Base-by-base conservation (phyloP, 2,888 invertebrate genomes). In the Erynnis tages region DNA sequence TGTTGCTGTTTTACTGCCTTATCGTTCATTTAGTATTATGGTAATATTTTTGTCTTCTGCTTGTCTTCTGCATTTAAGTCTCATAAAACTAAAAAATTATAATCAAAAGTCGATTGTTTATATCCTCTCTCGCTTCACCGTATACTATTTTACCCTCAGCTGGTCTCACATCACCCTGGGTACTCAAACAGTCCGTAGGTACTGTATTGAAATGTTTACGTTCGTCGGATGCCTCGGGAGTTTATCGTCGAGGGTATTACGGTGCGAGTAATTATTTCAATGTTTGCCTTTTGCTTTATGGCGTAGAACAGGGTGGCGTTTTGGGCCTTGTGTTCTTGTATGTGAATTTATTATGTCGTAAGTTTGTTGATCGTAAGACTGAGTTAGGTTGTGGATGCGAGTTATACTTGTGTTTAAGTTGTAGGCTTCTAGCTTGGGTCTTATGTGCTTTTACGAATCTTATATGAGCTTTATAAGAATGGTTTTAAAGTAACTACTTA, bases 241-340 rank as follows among this genome's bases (percentile, higher is more conserved):
- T 49, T 49, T 49, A 49, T 49, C 16, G 41, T 17, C 34, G 11
- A 16, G 14, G 32, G 41, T 16, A 41, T 40, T 43, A 34, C 38
- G 16, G 29, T 43, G 27, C 32, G 29, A 52, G 54, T 56, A 56
- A 56, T 56, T 56, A 56, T 50, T 49, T 50, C 44, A 44, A 21
- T 37, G 44, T 56, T 56, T 54, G 53, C 29, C 23, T 45, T 50
- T 46, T 11, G 23, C 54, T 37, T 49, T 46, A 49, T 49, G 38
- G 29, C 21, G 29, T 48, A 11, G 41, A 41, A 27, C 16, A 25
- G 23, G n/a, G 34, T 41, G 11, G 6, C 2, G 16, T 34, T 49
- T 41, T 41, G 21, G 34, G 34, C n/a, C 23, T n/a, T 13, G 19
- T 47, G 8, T 11, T 38, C 11, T 38, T 46, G 16, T 23, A 23